A percentile compares a stretch with the other conserved stretches of the same genome.
phyloP scores from a whole-genome alignment of 2,113 vertebrate species.

The Willisornis vidua region DNA sequence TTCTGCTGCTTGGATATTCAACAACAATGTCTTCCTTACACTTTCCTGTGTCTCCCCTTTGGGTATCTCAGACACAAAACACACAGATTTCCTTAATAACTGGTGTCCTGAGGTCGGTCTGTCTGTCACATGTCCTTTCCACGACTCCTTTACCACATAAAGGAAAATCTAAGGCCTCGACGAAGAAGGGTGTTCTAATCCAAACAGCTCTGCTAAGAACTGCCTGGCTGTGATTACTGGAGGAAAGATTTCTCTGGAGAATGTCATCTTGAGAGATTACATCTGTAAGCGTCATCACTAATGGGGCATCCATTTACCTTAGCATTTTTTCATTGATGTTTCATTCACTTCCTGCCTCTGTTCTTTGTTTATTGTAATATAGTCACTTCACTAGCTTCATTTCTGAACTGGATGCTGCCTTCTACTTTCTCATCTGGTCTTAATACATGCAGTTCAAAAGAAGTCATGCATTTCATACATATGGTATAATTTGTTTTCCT shows the following conservation, averaged over 20 bases:
- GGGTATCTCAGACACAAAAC: background rate
- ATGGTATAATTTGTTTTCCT: background rate
- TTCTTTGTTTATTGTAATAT: background rate
- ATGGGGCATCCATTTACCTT: background rate
- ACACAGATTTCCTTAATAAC: background rate
- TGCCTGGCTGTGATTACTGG: background rate
- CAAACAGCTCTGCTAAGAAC: background rate
- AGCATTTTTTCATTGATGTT: background rate
- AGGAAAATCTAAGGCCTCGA: background rate
- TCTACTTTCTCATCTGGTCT: background rate
- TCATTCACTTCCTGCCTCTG: constrained; percentile 4
- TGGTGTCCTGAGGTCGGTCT: background rate
- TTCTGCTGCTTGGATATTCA: background rate
- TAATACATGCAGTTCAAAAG: background rate
- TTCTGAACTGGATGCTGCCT: background rate
- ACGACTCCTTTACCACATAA: background rate
- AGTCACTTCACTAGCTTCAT: background rate
- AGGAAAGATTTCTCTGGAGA: constrained; percentile 1
- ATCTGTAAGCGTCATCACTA: background rate
- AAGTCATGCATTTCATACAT: rapidly evolving
- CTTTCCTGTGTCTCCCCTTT: background rate
- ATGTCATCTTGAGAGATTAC: background rate
- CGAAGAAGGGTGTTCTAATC: background rate
- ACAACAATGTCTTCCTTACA: background rate
- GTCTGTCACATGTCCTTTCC: background rate